These are phyloP conservation scores for Eira barbara DNA, from an alignment of 2,113 vertebrate genomes.

Conservation along the genomic window DNA sequence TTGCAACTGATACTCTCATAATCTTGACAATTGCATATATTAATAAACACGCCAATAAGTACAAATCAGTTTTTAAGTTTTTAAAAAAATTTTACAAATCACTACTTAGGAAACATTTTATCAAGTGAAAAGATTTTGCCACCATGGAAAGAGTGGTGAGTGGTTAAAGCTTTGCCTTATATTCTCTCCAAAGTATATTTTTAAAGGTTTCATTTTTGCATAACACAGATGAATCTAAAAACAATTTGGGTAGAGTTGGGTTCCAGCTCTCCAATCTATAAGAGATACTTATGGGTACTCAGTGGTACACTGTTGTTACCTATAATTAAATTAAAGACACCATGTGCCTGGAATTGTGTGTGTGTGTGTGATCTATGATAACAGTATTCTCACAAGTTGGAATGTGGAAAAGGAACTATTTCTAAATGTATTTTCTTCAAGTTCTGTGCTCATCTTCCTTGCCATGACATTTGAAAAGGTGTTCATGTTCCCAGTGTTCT, in stretches of 20 bases:
- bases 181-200: not conserved
- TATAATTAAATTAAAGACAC: not conserved
- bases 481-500: not conserved
- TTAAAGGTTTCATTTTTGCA: not conserved
- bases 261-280: not conserved
- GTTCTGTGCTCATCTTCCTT: not conserved
- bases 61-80: not conserved
- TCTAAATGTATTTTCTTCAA: not conserved
- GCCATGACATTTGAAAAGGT: not conserved
- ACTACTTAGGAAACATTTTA: not conserved
- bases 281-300: not conserved
- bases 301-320: not conserved
- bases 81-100: constrained; percentile 9
- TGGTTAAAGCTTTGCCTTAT: not conserved
- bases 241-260: not conserved
- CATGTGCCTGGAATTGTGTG: not conserved
- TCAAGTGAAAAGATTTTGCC: not conserved
- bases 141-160: not conserved
- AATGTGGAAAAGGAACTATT: not conserved
- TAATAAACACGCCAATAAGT: not conserved
- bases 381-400: not conserved
- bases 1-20: not conserved
- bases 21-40: not conserved
- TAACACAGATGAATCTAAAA: not conserved
- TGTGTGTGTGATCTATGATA: not conserved